These are phyloP conservation scores for Lathronympha strigana DNA, from an alignment of 2,888 invertebrate genomes.

Conservation along the genomic window DNA sequence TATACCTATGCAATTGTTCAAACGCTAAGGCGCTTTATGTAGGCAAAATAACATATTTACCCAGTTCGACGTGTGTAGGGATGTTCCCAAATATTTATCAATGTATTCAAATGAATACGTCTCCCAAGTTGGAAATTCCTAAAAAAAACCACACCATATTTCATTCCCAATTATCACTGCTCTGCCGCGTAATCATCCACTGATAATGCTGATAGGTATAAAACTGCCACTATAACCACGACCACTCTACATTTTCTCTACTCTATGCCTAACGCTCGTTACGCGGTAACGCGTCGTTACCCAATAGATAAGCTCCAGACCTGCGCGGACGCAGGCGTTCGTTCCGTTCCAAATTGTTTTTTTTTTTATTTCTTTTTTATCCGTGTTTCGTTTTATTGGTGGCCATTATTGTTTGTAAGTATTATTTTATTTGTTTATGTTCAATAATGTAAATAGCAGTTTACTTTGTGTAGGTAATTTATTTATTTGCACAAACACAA, in stretches of 20 bases:
- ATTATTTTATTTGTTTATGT: background rate
- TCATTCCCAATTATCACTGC: background rate
- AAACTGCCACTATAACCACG: no score
- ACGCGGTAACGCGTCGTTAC: conserved; percentile 38
- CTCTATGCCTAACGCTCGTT: conserved; percentile 36
- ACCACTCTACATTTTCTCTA: conserved; percentile 3
- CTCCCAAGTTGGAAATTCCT: background rate
- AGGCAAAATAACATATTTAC: no score
- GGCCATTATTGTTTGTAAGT: conserved; percentile 18
- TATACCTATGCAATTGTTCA: no score
- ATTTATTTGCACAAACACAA: no score
- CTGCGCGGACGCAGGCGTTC: conserved; percentile 34
- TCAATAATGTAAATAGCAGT: no score
- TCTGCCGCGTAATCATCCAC: background rate
- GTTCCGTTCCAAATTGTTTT: conserved; percentile 23
- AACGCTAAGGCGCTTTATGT: no score
- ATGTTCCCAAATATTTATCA: no score
- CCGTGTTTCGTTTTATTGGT: no score
- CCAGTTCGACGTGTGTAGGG: no score
- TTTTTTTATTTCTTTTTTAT: conserved; percentile 13
- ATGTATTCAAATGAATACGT: background rate
- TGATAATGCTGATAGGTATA: background rate
- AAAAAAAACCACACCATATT: background rate
- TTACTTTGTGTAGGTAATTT: background rate
- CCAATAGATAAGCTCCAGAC: conserved; percentile 33